Conservation (phyloP, 37 sponge, comb jelly and placozoan species). For the Beroe forskalii region DNA sequence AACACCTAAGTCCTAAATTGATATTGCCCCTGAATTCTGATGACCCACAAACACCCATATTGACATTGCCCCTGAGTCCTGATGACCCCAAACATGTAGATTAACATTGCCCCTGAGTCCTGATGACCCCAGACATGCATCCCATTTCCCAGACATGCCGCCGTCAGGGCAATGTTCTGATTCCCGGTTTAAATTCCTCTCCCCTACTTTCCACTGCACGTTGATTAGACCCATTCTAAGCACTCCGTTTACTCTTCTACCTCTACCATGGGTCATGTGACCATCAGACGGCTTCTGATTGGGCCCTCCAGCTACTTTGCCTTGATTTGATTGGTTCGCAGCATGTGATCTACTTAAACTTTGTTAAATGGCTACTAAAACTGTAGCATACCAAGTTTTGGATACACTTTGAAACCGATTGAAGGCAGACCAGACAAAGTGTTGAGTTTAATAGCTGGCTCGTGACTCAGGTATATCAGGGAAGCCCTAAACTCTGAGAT, state of each 20-base stretch:
- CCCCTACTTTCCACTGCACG: background rate
- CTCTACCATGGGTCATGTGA: background rate
- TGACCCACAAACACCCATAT: too few species aligned
- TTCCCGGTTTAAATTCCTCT: background rate
- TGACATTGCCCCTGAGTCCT: too few species aligned
- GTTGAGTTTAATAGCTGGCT: too few species aligned
- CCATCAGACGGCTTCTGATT: background rate
- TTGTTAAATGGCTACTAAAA: background rate
- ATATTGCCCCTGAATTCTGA: too few species aligned
- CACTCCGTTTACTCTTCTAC: background rate
- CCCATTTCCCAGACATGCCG: too few species aligned
- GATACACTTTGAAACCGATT: conserved; percentile 15
- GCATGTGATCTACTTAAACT: background rate
- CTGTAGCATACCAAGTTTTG: conserved; percentile 54
- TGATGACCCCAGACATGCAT: too few species aligned
- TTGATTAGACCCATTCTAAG: background rate
- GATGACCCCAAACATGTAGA: too few species aligned
- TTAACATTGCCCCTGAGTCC: too few species aligned
- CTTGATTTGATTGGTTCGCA: background rate
- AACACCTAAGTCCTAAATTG: too few species aligned
- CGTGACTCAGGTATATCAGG: too few species aligned
- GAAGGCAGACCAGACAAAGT: background rate
- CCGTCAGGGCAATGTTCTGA: too few species aligned
- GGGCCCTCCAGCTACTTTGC: background rate
- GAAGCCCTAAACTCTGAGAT: too few species aligned